phyloP scores from a whole-genome alignment of 2,797 vertebrate genomes.

The Pangasius krempfi region DNA sequence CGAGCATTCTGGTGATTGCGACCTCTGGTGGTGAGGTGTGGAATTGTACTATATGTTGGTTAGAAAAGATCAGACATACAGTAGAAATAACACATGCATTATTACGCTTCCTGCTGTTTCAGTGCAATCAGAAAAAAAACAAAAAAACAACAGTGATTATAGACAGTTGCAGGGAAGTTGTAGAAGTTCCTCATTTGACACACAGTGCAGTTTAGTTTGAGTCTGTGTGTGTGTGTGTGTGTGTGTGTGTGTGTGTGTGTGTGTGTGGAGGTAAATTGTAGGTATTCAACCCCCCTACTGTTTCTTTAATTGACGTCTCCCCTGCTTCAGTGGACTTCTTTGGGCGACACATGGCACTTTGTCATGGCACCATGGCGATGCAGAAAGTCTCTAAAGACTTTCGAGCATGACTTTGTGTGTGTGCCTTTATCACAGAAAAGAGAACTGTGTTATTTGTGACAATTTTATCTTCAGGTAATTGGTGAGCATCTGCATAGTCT shows the following conservation, averaged over 20 bases:
- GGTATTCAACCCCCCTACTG: slow-evolving; percentile 20
- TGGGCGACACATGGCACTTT: slow-evolving; percentile 60
- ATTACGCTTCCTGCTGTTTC: background rate
- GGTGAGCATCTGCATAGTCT: background rate
- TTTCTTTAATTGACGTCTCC: slow-evolving; percentile 54
- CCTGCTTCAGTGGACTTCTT: slow-evolving; percentile 63
- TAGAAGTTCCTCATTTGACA: background rate
- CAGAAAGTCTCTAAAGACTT: slow-evolving; percentile 5
- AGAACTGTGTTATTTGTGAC: background rate
- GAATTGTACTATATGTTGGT: background rate
- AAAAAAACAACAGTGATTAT: background rate
- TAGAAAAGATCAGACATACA: background rate
- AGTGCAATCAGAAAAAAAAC: background rate
- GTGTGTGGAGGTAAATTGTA: slow-evolving; percentile 12
- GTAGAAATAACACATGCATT: background rate
- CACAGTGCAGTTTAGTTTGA: background rate
- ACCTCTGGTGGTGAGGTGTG: background rate
- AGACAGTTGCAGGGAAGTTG: background rate
- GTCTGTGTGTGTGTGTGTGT: background rate
- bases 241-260: background rate
- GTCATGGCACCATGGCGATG: slow-evolving; percentile 58
- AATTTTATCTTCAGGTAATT: slow-evolving; percentile 11
- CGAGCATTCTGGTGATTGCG: background rate
- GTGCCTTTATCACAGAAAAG: background rate
- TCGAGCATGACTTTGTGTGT: slow-evolving; percentile 55